Base-by-base conservation (phyloP, 2,113 vertebrate species). In the Eidolon helvum region DNA sequence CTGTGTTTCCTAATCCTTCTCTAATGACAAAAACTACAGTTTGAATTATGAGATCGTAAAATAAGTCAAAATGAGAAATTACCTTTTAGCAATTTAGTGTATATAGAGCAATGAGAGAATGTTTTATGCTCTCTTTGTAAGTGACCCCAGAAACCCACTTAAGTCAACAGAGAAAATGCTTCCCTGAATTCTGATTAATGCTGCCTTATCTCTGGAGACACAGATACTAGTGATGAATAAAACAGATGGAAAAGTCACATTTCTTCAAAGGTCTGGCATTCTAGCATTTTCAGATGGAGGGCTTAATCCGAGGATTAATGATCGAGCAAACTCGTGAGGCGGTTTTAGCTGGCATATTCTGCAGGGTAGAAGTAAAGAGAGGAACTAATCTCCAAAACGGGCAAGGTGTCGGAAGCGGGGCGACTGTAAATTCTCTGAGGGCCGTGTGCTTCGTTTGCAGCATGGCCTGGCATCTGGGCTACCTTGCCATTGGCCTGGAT, bases 221-320 rank as follows among this genome's bases (percentile, higher is more conserved):
- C 74, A 91, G 72, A 83, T 48, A 85, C 38, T 18, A 94, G 74
- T 38, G 61, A 95, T 91, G 91, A 97, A 90, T 95, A 87, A 93
- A 97, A 86, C 66, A 97, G 96, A 93, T 40, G 87, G 90, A 50
- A 90, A 78, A 38, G 68, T 63, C 14, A 0, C 86, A 77, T 85
- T 71, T 91, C 75, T 80, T 95, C 84, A 61, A 88, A n/a, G 43
- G 95, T 83, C 68, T 95, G 87, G 30, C 90, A 80, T 89, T 55
- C 91, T 93, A 89, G 68, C 96, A 83, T 97, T 95, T 95, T 83
- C 90, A 95, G 86, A 91, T 79, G 61, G 78, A 82, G 74, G 75
- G 86, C 84, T 74, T 78, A 95, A 97, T 96, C 92, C 86, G 38
- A 79, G 87, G 78, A 95, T 96, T 97, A 89, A 95, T 74, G 94